phyloP scores from a whole-genome alignment of 2,113 vertebrate genomes.

The Megaceryle torquata region DNA sequence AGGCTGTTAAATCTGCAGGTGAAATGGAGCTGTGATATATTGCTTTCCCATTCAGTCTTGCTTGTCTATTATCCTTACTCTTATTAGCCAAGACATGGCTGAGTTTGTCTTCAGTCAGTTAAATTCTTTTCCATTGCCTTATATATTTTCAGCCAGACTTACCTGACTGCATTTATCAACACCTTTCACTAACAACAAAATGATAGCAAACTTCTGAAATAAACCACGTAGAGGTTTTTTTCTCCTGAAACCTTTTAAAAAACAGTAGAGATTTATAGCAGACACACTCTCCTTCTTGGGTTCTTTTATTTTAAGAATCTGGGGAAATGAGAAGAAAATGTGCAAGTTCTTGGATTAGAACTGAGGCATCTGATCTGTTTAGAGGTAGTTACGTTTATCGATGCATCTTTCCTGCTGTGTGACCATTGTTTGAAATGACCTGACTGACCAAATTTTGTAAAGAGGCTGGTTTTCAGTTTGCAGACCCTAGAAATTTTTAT shows the following conservation, averaged over 20 bases:
- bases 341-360: not conserved
- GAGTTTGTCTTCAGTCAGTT: not conserved
- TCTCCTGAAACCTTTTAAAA: not conserved
- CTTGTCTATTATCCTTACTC: not conserved
- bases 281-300: not conserved
- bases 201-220: not conserved
- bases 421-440: not conserved
- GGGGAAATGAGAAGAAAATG: not conserved
- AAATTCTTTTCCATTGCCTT: not conserved
- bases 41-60: not conserved
- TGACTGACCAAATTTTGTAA: not conserved
- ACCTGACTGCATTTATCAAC: not conserved
- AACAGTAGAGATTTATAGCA: not conserved
- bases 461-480: not conserved
- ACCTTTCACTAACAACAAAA: not conserved
- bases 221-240: not conserved
- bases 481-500: not conserved
- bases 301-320: not conserved
- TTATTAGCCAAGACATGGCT: not conserved
- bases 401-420: not conserved
- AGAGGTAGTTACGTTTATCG: not conserved
- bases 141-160: not conserved
- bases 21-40: not conserved
- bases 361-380: not conserved
- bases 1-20: not conserved